These are phyloP conservation scores for Umimayanthus chanpuru DNA, from an alignment of 92 coral and sea anemone species.

Conservation along the genomic window DNA sequence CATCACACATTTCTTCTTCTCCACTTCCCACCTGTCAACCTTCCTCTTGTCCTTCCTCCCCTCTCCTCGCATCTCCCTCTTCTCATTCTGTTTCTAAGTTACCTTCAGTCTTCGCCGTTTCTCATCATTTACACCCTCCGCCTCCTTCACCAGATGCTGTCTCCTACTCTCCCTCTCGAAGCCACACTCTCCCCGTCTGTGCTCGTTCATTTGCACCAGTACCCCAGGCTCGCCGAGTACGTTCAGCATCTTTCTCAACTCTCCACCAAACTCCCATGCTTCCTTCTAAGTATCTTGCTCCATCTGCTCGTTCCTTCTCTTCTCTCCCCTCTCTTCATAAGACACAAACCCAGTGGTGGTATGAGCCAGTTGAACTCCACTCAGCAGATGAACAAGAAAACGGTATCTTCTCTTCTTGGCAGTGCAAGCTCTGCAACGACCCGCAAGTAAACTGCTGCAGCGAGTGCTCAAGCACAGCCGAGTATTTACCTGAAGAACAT, in stretches of 20 bases:
- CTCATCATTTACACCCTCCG: background rate
- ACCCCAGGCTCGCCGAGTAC: background rate
- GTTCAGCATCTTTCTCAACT: conserved; percentile 5
- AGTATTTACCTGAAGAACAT: background rate
- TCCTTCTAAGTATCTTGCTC: background rate
- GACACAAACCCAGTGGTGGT: background rate
- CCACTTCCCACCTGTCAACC: background rate
- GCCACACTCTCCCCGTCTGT: conserved; percentile 13
- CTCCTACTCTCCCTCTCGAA: background rate
- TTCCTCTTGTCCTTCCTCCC: background rate
- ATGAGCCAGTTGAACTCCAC: background rate
- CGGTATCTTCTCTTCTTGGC: background rate
- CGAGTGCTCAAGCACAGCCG: background rate
- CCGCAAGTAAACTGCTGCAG: background rate
- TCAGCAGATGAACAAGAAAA: background rate
- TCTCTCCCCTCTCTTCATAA: background rate
- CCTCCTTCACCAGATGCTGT: background rate
- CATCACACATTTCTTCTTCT: background rate
- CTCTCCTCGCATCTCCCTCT: background rate
- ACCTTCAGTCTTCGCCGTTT: background rate
- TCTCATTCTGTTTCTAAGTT: background rate
- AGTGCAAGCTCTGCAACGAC: background rate
- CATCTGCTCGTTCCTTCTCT: background rate
- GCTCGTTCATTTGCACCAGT: background rate
- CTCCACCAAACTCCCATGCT: background rate